A percentile compares a stretch with the other conserved stretches of the same genome.
These are phyloP conservation scores for Drosophila baimaii DNA, from an alignment of 1,140 invertebrate genomes.

Conservation along the genomic window DNA sequence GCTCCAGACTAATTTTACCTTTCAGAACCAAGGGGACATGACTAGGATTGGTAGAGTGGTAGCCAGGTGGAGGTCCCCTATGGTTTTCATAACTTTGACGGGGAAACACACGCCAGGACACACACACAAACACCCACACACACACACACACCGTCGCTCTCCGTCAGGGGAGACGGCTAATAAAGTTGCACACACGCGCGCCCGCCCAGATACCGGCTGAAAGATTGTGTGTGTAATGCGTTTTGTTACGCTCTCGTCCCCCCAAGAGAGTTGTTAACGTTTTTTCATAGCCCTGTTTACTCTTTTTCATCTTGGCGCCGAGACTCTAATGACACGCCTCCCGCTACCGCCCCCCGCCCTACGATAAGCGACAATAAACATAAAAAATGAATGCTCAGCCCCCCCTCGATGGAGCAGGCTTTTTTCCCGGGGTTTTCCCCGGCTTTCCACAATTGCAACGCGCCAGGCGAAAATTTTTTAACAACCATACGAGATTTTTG, in stretches of 20 bases:
- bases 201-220: constrained; percentile 25
- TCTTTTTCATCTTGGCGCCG: constrained; percentile 77
- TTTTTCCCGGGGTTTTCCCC: background rate
- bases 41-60: background rate
- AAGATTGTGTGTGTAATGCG: constrained; percentile 65
- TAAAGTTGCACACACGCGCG: constrained; percentile 41
- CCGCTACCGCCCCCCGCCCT: constrained; percentile 13
- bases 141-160: constrained; percentile 7
- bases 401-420: constrained; percentile 19
- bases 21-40: constrained; percentile 12
- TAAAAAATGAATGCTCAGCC: constrained; percentile 74
- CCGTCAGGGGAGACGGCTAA: constrained; percentile 37
- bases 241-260: constrained; percentile 38
- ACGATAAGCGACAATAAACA: constrained; percentile 81
- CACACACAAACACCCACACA: constrained; percentile 1
- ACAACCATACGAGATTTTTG: constrained; percentile 69
- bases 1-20: constrained; percentile 65
- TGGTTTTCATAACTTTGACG: constrained; percentile 77
- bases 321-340: constrained; percentile 73
- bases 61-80: constrained; percentile 51
- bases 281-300: constrained; percentile 79
- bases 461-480: constrained; percentile 59
- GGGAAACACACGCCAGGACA: constrained; percentile 56
- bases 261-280: constrained; percentile 82
- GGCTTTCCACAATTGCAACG: constrained; percentile 53